Evolutionary conservation across 2,113 vertebrate genomes (phyloP).

Genomic region (human): DNA sequence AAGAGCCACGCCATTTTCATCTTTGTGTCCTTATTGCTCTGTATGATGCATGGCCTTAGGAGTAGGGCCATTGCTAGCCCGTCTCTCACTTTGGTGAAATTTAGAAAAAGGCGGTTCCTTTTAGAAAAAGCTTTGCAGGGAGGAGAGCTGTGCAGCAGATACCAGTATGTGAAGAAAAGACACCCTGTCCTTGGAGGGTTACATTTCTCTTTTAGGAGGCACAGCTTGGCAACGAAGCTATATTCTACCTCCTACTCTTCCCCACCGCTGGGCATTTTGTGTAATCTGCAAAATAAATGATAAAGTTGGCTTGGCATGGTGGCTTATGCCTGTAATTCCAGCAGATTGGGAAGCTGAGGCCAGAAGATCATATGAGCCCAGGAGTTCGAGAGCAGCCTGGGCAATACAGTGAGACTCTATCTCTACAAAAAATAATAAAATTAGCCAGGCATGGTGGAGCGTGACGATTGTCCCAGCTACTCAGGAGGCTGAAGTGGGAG

Average conservation of each 20-base stretch:
- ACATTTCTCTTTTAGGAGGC: not conserved
- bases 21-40: not conserved
- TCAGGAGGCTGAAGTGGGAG: no score
- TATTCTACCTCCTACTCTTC: not conserved
- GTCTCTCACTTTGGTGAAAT: not conserved
- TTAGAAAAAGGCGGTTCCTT: not conserved
- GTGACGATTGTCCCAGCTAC: no score
- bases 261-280: not conserved
- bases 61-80: not conserved
- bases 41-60: no score
- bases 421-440: no score
- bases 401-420: no score
- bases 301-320: no score
- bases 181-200: not conserved
- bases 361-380: no score
- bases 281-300: not conserved
- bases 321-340: no score
- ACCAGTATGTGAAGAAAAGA: not conserved
- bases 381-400: no score
- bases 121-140: not conserved
- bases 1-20: not conserved
- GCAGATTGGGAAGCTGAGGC: no score
- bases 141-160: not conserved
- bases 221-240: not conserved
- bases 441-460: no score